Base-by-base conservation (phyloP, 1,140 invertebrate species). In the Phymorhynchus buccinoides region DNA sequence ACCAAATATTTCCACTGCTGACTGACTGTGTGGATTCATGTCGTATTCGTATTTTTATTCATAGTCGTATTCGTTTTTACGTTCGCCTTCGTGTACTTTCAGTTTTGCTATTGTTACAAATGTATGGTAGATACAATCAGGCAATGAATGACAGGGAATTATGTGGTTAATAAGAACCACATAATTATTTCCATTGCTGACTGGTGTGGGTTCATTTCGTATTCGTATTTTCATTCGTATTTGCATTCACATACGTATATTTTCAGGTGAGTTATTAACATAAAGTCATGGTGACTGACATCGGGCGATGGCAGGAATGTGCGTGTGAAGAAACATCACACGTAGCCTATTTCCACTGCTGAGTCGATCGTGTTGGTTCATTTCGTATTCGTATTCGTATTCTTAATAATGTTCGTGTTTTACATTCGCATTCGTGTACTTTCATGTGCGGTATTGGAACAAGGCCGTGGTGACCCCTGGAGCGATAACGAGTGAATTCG, bases 391-490 rank as follows among this genome's bases (percentile, higher is more conserved):
- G 18, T 48, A 9, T 48, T n/a, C n/a, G n/a, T n/a, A n/a, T n/a
- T n/a, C n/a, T n/a, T n/a, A n/a, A n/a, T n/a, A n/a, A n/a, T n/a
- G n/a, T n/a, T n/a, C n/a, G n/a, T n/a, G n/a, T n/a, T n/a, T n/a
- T n/a, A n/a, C n/a, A n/a, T n/a, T n/a, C n/a, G n/a, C n/a, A n/a
- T n/a, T n/a, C n/a, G n/a, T n/a, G n/a, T 22, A 16, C 14, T 9
- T n/a, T 22, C 88, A 89, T 85, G 86, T 86, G 39, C 75, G 81
- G 48, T 90, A 86, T 35, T 99, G 97, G 97, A n/a, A n/a, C n/a
- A n/a, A n/a, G n/a, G n/a, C n/a, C n/a, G n/a, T n/a, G n/a, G n/a
- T n/a, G n/a, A n/a, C n/a, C n/a, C n/a, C n/a, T n/a, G n/a, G n/a
- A n/a, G n/a, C n/a, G n/a, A n/a, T n/a, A n/a, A n/a, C n/a, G n/a